phyloP scores from a whole-genome alignment of 2,888 invertebrate species.

The Limnephilus rhombicus region DNA sequence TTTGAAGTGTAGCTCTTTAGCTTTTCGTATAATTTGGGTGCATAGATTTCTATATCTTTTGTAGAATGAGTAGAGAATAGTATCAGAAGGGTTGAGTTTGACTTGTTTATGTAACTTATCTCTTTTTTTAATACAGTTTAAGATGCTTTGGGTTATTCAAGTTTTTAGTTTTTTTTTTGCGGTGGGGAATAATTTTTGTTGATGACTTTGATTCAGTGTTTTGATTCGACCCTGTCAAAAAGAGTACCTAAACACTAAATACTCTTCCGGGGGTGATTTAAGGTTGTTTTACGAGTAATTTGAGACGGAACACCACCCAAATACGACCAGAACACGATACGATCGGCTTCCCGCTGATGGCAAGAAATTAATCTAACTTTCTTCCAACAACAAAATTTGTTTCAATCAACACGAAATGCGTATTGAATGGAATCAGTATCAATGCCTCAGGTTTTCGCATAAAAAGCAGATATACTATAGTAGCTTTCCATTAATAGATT shows the following conservation, averaged over 20 bases:
- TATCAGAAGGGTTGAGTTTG: too few species aligned
- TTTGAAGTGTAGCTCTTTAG: too few species aligned
- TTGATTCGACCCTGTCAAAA: background rate
- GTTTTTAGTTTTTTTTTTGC: too few species aligned
- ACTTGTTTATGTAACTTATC: too few species aligned
- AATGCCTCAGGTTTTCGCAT: background rate
- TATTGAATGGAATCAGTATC: background rate
- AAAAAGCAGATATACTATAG: background rate
- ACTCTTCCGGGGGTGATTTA: slow-evolving; percentile 6
- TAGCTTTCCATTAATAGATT: background rate
- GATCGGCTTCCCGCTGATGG: background rate
- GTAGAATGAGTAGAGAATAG: too few species aligned
- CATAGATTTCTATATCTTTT: too few species aligned
- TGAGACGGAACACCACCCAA: background rate
- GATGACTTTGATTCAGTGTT: background rate
- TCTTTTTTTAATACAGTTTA: too few species aligned
- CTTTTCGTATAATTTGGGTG: too few species aligned
- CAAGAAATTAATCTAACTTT: background rate
- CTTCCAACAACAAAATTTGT: background rate
- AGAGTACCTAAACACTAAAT: background rate
- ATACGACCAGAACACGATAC: background rate
- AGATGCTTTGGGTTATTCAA: too few species aligned
- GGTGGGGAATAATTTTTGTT: too few species aligned
- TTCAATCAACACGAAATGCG: background rate
- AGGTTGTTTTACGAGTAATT: slow-evolving; percentile 20